Conservation (phyloP, 2,113 vertebrate genomes). For the Corythoichthys haematopterus region DNA sequence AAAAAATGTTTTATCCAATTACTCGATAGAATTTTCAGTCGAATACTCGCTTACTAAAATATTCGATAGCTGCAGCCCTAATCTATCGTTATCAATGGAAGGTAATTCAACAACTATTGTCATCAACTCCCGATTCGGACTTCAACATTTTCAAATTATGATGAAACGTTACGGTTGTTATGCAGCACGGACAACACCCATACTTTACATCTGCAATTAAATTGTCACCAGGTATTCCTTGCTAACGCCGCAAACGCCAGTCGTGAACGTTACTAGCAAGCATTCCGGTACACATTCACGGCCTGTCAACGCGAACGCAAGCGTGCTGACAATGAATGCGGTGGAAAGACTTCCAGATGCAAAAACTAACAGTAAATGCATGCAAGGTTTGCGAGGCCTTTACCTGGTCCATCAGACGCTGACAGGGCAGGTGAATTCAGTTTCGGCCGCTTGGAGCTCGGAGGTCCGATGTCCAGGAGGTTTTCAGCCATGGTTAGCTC, state of each 20-base stretch:
- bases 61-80: too few relatives aligned
- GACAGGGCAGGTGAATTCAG: constrained; percentile 91
- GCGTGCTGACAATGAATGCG: not conserved
- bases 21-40: too few relatives aligned
- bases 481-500: constrained; percentile 85
- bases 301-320: constrained; percentile 1
- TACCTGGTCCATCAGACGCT: constrained; percentile 90
- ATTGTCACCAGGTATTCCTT: not conserved
- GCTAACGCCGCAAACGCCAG: not conserved
- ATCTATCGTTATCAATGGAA: too few relatives aligned
- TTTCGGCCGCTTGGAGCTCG: constrained; percentile 89
- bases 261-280: not conserved
- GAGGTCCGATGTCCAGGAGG: constrained; percentile 89
- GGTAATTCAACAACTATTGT: too few relatives aligned
- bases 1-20: too few relatives aligned
- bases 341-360: not conserved
- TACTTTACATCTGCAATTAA: not conserved
- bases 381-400: constrained; percentile 52
- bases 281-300: constrained; percentile 2
- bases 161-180: not conserved
- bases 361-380: not conserved
- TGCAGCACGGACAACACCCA: not conserved
- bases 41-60: too few relatives aligned
- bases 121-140: too few relatives aligned
- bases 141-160: too few relatives aligned